Evolutionary conservation across 2,888 invertebrate genomes (phyloP).

Genomic region (Rotaria macrura): DNA sequence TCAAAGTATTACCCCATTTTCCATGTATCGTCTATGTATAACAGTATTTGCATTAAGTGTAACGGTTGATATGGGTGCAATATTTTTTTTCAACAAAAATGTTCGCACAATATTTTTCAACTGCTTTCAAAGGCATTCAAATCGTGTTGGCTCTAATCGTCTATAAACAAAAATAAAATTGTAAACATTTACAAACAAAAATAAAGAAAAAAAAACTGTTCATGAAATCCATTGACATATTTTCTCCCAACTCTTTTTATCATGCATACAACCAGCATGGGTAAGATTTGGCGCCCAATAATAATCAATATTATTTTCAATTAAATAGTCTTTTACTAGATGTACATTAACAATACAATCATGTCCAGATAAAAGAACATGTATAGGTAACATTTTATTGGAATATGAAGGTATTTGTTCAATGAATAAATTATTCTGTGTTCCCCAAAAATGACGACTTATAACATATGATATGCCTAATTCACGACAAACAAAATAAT

Average conservation of each 20-base stretch:
- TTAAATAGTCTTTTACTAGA: background rate
- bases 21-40: background rate
- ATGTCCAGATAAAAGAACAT: background rate
- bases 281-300: background rate
- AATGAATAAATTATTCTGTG: conserved; percentile 1
- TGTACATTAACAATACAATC: conserved; percentile 8
- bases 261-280: conserved; percentile 3
- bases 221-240: background rate
- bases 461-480: conserved; percentile 2
- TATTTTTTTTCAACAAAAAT: background rate
- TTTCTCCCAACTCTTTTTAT: background rate
- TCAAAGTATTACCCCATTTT: background rate
- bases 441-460: conserved; percentile 16
- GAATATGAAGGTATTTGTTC: background rate
- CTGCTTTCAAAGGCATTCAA: background rate
- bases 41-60: background rate
- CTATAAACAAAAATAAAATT: background rate
- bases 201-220: background rate
- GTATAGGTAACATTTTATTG: background rate
- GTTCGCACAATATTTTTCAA: background rate
- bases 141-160: background rate
- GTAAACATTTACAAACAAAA: background rate
- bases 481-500: conserved; percentile 20
- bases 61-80: conserved; percentile 4
- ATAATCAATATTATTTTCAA: background rate